phyloP scores from a whole-genome alignment of 2,113 vertebrate species.

The Eira barbara region DNA sequence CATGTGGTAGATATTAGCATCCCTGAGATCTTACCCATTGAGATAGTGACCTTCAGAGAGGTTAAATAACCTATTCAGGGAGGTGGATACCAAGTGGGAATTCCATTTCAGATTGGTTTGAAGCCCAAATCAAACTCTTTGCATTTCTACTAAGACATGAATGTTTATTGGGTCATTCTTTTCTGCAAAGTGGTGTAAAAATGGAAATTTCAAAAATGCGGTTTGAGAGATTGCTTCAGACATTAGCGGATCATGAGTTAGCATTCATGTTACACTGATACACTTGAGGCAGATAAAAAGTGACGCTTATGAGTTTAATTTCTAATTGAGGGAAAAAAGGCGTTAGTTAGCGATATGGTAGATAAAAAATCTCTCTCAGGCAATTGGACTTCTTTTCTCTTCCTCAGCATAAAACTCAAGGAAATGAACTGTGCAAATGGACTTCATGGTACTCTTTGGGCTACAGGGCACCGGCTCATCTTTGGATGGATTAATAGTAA shows the following conservation, averaged over 20 bases:
- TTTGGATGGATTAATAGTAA: background rate
- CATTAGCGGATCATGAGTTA: background rate
- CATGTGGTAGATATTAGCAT: background rate
- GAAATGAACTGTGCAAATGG: no score
- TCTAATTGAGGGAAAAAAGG: background rate
- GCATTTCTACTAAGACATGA: background rate
- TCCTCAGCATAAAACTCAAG: background rate
- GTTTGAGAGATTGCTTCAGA: background rate
- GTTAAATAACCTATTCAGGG: no score
- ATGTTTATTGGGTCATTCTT: slow-evolving; percentile 17
- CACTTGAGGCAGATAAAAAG: background rate
- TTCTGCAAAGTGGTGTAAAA: slow-evolving; percentile 9
- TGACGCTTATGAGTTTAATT: background rate
- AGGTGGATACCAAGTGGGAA: background rate
- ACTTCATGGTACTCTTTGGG: background rate
- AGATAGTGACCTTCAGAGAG: background rate
- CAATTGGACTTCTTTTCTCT: background rate
- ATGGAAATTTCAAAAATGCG: slow-evolving; percentile 12
- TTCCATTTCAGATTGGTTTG: background rate
- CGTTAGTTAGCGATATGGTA: background rate
- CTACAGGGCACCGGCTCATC: background rate
- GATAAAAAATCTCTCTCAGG: background rate
- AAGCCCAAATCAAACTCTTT: background rate
- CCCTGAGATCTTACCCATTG: background rate
- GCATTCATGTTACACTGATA: background rate